Percentiles rank a stretch among this genome's conserved stretches.
Evolutionary conservation across 2,797 vertebrate genomes (phyloP).

Genomic region (Fistularia commersonii): DNA sequence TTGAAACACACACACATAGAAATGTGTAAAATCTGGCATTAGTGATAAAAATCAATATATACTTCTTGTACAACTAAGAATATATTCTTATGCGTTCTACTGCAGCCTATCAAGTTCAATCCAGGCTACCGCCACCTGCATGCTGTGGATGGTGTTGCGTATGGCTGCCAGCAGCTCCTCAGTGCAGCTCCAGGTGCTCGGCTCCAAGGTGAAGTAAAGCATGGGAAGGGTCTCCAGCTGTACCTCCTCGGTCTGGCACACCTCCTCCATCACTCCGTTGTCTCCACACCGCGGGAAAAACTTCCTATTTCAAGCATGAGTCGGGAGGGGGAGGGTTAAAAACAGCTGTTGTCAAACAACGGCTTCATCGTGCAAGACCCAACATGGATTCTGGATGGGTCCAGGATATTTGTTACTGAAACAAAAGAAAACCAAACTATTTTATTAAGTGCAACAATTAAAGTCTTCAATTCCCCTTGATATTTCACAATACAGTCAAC

Average conservation of each 20-base stretch:
- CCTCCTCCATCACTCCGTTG: slow-evolving; percentile 68
- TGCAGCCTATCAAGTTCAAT: slow-evolving; percentile 70
- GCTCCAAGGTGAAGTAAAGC: slow-evolving; percentile 68
- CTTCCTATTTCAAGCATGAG: slow-evolving; percentile 60
- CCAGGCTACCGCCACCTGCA: slow-evolving; percentile 75
- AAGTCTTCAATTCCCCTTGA: too few species aligned
- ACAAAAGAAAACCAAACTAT: too few species aligned
- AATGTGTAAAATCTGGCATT: too few species aligned
- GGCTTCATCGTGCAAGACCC: too few species aligned
- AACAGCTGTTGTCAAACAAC: not conserved
- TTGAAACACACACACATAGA: too few species aligned
- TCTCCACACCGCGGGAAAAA: slow-evolving; percentile 66
- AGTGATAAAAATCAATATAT: too few species aligned
- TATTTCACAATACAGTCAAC: too few species aligned
- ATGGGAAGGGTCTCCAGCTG: slow-evolving; percentile 75
- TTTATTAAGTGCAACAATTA: too few species aligned
- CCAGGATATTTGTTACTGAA: too few species aligned
- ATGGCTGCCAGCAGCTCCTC: slow-evolving; percentile 71
- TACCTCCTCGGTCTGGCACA: slow-evolving; percentile 72
- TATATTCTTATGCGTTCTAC: slow-evolving; percentile 17
- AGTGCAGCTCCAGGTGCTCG: slow-evolving; percentile 71
- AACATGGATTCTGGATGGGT: too few species aligned
- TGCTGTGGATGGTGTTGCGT: slow-evolving; percentile 58
- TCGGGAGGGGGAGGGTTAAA: not conserved
- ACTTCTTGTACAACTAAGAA: too few species aligned